These are phyloP conservation scores for Drosophila ohnishii DNA, from an alignment of 1,140 invertebrate species.

Conservation along the genomic window DNA sequence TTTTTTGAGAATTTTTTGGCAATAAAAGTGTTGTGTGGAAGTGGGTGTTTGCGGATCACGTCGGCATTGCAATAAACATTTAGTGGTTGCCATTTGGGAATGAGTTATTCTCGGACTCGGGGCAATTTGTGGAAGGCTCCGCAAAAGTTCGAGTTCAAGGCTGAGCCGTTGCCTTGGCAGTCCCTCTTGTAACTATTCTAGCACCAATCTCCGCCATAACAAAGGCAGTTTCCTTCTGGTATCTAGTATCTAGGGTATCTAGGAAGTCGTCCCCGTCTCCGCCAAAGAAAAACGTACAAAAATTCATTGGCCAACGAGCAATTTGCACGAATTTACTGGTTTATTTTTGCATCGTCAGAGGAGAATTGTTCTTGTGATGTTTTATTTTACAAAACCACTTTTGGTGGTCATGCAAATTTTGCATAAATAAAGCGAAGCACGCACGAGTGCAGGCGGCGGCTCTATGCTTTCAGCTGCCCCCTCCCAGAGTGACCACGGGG, in stretches of 20 bases:
- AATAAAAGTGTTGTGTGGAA: constrained; percentile 14
- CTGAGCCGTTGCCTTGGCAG: constrained; percentile 15
- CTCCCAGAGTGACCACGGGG: constrained; percentile 7
- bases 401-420: constrained; percentile 59
- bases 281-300: constrained; percentile 3
- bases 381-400: constrained; percentile 42
- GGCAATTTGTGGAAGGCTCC: not conserved
- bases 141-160: constrained; percentile 46
- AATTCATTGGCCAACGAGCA: constrained; percentile 52
- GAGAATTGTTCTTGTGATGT: constrained; percentile 11
- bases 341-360: constrained; percentile 15
- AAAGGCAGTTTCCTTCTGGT: not conserved
- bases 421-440: constrained; percentile 56
- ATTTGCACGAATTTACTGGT: constrained; percentile 49
- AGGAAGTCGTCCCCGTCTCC: constrained; percentile 1
- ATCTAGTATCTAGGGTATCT: constrained; percentile 21
- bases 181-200: constrained; percentile 23
- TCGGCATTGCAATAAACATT: constrained; percentile 37
- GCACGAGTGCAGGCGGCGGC: constrained; percentile 30
- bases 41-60: not conserved
- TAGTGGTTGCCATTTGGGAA: constrained; percentile 28
- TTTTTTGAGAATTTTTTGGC: not conserved
- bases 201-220: constrained; percentile 11
- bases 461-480: constrained; percentile 12
- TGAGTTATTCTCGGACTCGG: not conserved